Conservation (phyloP, 2,888 invertebrate genomes). For the Sceliomorpha sp. region DNA sequence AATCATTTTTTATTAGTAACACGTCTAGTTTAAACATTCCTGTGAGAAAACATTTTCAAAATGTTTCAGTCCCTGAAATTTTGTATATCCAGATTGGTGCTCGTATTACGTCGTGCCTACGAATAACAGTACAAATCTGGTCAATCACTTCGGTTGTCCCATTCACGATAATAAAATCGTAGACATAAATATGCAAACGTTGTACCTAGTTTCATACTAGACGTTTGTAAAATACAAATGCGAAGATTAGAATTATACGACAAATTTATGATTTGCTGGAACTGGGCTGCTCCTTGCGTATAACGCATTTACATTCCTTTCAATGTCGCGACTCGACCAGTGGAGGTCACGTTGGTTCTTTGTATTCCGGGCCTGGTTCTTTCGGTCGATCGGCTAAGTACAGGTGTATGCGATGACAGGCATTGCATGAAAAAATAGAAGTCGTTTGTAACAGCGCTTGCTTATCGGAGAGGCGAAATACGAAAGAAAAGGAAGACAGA, state of each 20-base stretch:
- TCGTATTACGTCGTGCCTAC: no score
- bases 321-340: constrained; percentile 73
- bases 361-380: constrained; percentile 66
- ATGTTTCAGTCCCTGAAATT: no score
- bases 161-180: no score
- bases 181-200: background rate
- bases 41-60: no score
- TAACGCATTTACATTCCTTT: constrained; percentile 77
- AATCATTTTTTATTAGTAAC: no score
- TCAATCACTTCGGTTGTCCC: background rate
- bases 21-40: no score
- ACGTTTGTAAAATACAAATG: no score
- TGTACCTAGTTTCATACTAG: no score
- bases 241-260: constrained; percentile 20
- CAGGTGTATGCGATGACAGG: constrained; percentile 48
- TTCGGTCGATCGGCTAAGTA: constrained; percentile 70
- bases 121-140: background rate
- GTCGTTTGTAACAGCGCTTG: constrained; percentile 28
- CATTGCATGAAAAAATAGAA: constrained; percentile 50
- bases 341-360: constrained; percentile 69
- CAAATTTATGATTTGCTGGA: constrained; percentile 55
- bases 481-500: no score
- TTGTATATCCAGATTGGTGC: no score
- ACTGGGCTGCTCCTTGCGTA: constrained; percentile 68
- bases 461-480: background rate